Evolutionary conservation across 2,888 invertebrate genomes (phyloP).

Genomic region (Ephialtes manifestator): DNA sequence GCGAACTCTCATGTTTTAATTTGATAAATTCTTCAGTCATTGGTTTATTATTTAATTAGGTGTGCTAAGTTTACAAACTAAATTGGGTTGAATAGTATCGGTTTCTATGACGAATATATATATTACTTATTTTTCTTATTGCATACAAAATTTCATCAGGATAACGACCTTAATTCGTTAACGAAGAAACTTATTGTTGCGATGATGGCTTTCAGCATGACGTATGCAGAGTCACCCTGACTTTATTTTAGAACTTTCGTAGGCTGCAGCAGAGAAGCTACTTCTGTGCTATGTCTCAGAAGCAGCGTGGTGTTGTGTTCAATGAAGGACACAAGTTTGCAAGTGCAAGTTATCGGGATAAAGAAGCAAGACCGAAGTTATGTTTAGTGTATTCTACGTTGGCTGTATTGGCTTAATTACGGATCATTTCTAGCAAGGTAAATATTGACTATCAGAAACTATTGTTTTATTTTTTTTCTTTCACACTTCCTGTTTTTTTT

Average conservation of each 20-base stretch:
- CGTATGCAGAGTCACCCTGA: slow-evolving; percentile 17
- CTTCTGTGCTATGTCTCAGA: background rate
- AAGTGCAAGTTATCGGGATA: background rate
- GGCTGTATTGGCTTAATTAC: background rate
- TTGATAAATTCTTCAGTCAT: background rate
- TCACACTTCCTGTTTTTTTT: background rate
- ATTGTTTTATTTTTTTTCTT: background rate
- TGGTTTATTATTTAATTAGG: background rate
- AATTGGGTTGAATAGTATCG: too few relatives aligned
- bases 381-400: background rate
- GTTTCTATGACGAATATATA: too few relatives aligned
- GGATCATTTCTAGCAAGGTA: background rate
- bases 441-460: background rate
- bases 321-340: background rate
- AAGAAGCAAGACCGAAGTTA: background rate
- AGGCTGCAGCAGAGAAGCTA: background rate
- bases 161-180: too few relatives aligned
- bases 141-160: too few relatives aligned
- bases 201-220: slow-evolving; percentile 28
- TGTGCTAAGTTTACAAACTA: too few relatives aligned
- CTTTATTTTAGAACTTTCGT: slow-evolving; percentile 29
- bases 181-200: background rate
- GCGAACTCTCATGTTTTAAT: background rate
- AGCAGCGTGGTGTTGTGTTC: background rate
- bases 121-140: too few relatives aligned